Base-by-base conservation (phyloP, 2,113 vertebrate species). In the Grammomys dolichurus region DNA sequence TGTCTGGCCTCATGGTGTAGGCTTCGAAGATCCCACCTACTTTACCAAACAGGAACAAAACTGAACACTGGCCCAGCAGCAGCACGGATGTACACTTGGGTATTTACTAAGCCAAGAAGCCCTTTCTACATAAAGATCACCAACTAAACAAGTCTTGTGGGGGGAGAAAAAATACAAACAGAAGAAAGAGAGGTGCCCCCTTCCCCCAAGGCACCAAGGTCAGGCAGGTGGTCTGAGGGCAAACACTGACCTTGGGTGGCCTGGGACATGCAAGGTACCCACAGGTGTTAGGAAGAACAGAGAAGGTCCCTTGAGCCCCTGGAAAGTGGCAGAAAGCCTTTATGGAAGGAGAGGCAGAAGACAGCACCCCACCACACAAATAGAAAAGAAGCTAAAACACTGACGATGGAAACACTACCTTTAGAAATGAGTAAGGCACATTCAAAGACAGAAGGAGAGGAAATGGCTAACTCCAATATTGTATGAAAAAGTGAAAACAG, bases 1-100 rank as follows among this genome's bases (percentile, higher is more conserved):
- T 51, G 36, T 22, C 48, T 28, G 48, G 36, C 46, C 36, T 58
- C n/a, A 58, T 1, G 24, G 22, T 33, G 28, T 28, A 43, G 9
- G 36, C 22, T 60, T 82, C 22, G 5, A 48, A 16, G 17, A 70
- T 11, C 8, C 26, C 60, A 46, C 60, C 60, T 46, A 46, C 26
- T 60, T 65, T 33, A 67, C 31, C 33, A n/a, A 24, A 24, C 31
- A 51, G 67, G 85, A n/a, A 24, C 46, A 65, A 7, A 69, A 43
- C 3, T 3, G 16, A 46, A 63, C 77, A 33, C 36, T 10, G 40
- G 26, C 69, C 69, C 31, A 36, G 28, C 19, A 4, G 19, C 3
- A 1, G 16, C 43, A n/a, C 0, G 13, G 5, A 48, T 8, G 1
- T 0, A 1, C 1, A 11, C 2, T 20, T 24, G 1, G 31, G 48